A percentile compares a stretch with the other conserved stretches of the same genome.
These are phyloP conservation scores for Microchirus variegatus DNA, from an alignment of 2,797 vertebrate species.

Conservation along the genomic window DNA sequence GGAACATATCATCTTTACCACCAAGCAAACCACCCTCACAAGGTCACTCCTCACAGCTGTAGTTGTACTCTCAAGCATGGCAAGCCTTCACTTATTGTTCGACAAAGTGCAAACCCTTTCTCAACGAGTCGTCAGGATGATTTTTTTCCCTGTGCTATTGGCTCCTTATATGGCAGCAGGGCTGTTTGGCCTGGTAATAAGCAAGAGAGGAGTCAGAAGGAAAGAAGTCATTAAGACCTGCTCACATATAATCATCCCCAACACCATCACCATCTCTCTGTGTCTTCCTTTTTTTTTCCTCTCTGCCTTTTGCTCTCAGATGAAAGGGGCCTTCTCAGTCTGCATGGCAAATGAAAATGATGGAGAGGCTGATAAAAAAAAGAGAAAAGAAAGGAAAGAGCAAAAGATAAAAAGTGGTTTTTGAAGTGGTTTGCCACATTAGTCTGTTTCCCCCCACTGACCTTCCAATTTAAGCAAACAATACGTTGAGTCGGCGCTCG, in stretches of 20 bases:
- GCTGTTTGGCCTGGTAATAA: conserved; percentile 66
- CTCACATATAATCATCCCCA: conserved; percentile 75
- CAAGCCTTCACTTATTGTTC: conserved; percentile 50
- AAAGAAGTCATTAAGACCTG: conserved; percentile 72
- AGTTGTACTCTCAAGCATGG: conserved; percentile 44
- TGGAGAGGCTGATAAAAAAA: conserved; percentile 65
- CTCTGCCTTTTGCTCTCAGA: conserved; percentile 48
- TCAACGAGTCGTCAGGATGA: conserved; percentile 36
- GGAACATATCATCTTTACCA: conserved; percentile 57
- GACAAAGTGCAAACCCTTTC: conserved; percentile 34
- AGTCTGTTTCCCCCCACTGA: conserved; percentile 61
- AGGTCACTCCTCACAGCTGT: conserved; percentile 50
- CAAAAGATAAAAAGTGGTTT: conserved; percentile 77
- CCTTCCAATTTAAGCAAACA: conserved; percentile 76
- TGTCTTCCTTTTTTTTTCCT: conserved; percentile 49
- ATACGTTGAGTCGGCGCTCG: conserved; percentile 60
- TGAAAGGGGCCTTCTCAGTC: conserved; percentile 69
- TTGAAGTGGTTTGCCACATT: conserved; percentile 79
- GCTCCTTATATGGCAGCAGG: conserved; percentile 32
- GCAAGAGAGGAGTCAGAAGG: conserved; percentile 62
- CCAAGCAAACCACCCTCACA: conserved; percentile 37
- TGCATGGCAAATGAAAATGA: conserved; percentile 68
- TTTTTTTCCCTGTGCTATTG: conserved; percentile 33
- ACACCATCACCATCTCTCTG: conserved; percentile 55
- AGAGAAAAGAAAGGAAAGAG: too few relatives aligned